These are phyloP conservation scores for Acleris emargana DNA, from an alignment of 2,888 invertebrate genomes.

Conservation along the genomic window DNA sequence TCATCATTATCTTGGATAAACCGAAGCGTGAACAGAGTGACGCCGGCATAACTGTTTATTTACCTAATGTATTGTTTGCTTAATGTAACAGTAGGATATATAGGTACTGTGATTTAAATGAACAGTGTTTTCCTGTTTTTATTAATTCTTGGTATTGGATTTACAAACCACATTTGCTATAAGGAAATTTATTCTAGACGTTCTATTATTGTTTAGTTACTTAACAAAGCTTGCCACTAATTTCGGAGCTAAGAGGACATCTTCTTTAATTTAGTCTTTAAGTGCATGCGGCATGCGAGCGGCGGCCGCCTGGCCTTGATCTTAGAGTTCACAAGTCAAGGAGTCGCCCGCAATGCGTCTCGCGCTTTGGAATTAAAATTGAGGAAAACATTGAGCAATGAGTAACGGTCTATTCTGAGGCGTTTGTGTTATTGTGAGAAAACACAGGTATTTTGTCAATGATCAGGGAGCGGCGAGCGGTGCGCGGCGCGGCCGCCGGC, in stretches of 20 bases:
- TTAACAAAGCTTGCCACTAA: too few relatives aligned
- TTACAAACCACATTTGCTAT: slow-evolving; percentile 1
- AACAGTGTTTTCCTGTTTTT: slow-evolving; percentile 14
- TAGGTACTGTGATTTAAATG: too few relatives aligned
- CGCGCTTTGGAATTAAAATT: slow-evolving; percentile 5
- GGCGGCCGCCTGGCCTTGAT: background rate
- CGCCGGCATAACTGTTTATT: too few relatives aligned
- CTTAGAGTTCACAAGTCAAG: background rate
- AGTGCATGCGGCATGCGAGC: too few relatives aligned
- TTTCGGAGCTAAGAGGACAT: too few relatives aligned
- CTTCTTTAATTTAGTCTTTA: too few relatives aligned
- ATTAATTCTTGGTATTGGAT: background rate
- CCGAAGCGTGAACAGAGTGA: background rate
- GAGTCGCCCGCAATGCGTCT: slow-evolving; percentile 17
- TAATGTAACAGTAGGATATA: too few relatives aligned
- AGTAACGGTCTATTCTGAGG: slow-evolving; percentile 46
- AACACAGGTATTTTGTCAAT: slow-evolving; percentile 78
- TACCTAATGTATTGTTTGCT: too few relatives aligned
- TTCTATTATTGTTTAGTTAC: background rate
- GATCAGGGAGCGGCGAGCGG: slow-evolving; percentile 59
- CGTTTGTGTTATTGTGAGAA: slow-evolving; percentile 56
- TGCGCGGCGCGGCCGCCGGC: slow-evolving; percentile 50
- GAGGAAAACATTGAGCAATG: slow-evolving; percentile 22
- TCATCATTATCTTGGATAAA: background rate
- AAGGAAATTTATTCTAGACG: slow-evolving; percentile 5